These are phyloP conservation scores for Notodonta ziczac DNA, from an alignment of 2,888 invertebrate species.

Conservation along the genomic window DNA sequence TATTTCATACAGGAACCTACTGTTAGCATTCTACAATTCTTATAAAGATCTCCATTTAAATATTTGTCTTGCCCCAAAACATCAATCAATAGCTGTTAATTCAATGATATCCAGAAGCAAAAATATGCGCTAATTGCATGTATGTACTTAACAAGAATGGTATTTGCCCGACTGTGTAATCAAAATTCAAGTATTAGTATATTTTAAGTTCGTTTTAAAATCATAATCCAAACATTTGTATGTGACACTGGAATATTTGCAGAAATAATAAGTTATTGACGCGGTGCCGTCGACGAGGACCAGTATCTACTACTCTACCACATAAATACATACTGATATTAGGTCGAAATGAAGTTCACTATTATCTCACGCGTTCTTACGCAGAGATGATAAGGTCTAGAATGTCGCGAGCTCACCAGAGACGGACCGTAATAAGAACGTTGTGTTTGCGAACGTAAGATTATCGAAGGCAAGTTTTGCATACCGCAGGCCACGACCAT, in stretches of 20 bases:
- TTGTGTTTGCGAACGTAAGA: constrained; percentile 62
- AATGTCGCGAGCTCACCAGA: constrained; percentile 32
- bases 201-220: constrained; percentile 38
- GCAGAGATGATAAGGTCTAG: constrained; percentile 37
- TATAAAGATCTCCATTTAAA: neutral
- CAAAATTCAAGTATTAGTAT: constrained; percentile 17
- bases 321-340: constrained; percentile 46
- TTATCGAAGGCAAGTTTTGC: constrained; percentile 77
- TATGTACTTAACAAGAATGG: constrained; percentile 7
- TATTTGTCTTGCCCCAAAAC: constrained; percentile 3
- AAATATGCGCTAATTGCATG: constrained; percentile 10
- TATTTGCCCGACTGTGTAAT: constrained; percentile 28
- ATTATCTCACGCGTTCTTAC: constrained; percentile 20
- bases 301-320: constrained; percentile 53
- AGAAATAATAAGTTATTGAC: constrained; percentile 67
- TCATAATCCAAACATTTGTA: constrained; percentile 58
- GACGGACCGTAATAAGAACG: constrained; percentile 50
- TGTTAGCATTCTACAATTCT: neutral
- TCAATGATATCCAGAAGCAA: constrained; percentile 5
- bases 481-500: constrained; percentile 75
- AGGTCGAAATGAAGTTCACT: constrained; percentile 12
- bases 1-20: neutral
- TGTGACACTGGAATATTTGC: constrained; percentile 70
- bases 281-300: constrained; percentile 54
- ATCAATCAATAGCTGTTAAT: constrained; percentile 8